phyloP scores from a whole-genome alignment of 2,113 vertebrate species.

The Rhagologus leucostigma region DNA sequence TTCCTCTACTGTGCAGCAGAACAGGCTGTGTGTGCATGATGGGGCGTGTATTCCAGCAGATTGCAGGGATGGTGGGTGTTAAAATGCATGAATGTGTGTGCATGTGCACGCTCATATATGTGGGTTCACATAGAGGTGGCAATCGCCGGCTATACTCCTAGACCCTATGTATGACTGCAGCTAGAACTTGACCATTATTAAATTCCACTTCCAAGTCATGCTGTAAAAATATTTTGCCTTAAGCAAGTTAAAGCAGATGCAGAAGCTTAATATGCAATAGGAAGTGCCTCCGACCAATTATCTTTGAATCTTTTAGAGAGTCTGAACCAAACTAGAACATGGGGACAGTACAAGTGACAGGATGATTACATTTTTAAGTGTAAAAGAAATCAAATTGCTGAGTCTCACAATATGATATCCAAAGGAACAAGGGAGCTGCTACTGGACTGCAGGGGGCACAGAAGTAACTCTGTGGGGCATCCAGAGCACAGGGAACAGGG shows the following conservation, averaged over 20 bases:
- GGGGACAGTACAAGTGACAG: background rate
- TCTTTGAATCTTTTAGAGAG: background rate
- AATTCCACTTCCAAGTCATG: background rate
- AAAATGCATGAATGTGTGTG: background rate
- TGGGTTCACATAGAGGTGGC: background rate
- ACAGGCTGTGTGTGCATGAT: background rate
- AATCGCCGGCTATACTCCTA: background rate
- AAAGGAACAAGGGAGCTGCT: background rate
- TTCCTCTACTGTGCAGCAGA: background rate
- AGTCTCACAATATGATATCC: background rate
- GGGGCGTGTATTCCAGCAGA: background rate
- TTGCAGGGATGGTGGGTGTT: background rate
- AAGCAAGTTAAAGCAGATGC: conserved; percentile 23
- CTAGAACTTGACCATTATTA: background rate
- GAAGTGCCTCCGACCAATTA: background rate
- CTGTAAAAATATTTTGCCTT: conserved; percentile 6
- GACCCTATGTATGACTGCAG: background rate
- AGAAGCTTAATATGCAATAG: background rate
- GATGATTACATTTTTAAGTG: background rate
- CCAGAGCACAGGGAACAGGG: background rate
- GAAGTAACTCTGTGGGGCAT: background rate
- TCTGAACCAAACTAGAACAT: background rate
- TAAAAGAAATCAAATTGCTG: background rate
- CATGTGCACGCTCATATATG: background rate
- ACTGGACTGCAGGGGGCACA: background rate